These are phyloP conservation scores for Mythimna ferrago DNA, from an alignment of 2,888 invertebrate species.

Conservation along the genomic window DNA sequence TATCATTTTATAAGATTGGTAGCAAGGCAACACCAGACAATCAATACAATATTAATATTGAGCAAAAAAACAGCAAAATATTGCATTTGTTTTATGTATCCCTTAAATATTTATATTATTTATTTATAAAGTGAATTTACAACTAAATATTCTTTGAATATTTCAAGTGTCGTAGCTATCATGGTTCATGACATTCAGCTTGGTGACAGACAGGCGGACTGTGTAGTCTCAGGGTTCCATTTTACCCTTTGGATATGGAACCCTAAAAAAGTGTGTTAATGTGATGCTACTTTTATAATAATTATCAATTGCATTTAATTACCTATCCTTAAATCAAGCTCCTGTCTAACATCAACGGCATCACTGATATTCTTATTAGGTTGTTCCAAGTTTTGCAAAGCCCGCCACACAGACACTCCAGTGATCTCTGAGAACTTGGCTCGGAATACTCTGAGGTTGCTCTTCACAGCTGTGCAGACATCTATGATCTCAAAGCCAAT, in stretches of 20 bases:
- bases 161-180: too few relatives aligned
- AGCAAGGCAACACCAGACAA: too few relatives aligned
- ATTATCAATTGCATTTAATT: slow-evolving; percentile 6
- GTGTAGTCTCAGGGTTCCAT: too few relatives aligned
- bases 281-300: background rate
- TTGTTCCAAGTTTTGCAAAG: slow-evolving; percentile 94
- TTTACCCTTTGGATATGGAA: too few relatives aligned
- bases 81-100: too few relatives aligned
- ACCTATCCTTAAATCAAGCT: slow-evolving; percentile 98
- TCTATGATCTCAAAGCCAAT: slow-evolving; percentile 99
- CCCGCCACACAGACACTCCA: slow-evolving; percentile 94
- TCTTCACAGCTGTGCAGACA: slow-evolving; percentile 96
- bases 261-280: background rate
- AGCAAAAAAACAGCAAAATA: too few relatives aligned
- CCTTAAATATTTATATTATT: too few relatives aligned
- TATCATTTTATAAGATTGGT: too few relatives aligned
- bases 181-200: too few relatives aligned
- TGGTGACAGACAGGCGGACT: too few relatives aligned
- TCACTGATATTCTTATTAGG: slow-evolving; percentile 96
- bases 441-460: slow-evolving; percentile 93
- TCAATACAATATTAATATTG: background rate
- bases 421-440: slow-evolving; percentile 99
- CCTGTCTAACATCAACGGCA: slow-evolving; percentile 98
- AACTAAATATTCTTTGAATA: too few relatives aligned
- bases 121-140: too few relatives aligned